phyloP scores from a whole-genome alignment of 1,140 invertebrate genomes.

The Procambarus clarkii region DNA sequence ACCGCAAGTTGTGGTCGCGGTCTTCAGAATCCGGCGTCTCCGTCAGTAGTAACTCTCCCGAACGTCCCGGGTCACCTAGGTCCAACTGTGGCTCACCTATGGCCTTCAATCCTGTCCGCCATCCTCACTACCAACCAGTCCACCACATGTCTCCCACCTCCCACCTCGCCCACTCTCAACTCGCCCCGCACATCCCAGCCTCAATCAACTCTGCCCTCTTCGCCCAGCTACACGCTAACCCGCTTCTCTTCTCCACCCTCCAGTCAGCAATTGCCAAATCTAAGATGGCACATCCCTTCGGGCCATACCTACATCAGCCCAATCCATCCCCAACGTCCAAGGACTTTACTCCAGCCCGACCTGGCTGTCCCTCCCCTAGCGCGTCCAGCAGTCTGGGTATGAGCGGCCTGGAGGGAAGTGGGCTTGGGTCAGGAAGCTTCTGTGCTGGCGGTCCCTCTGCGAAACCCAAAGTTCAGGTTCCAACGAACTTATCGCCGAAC shows the following conservation, averaged over 20 bases:
- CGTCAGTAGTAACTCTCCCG: not conserved
- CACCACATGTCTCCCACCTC: not conserved
- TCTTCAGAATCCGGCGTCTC: conserved; percentile 68
- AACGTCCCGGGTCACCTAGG: not conserved
- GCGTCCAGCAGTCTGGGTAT: not conserved
- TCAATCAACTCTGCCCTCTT: conserved; percentile 48
- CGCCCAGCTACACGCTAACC: conserved; percentile 56
- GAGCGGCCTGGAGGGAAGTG: not conserved
- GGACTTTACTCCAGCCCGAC: not conserved
- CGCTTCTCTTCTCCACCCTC: conserved; percentile 53
- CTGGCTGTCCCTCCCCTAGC: not conserved
- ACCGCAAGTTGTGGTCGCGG: conserved; percentile 55
- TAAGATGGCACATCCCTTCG: conserved; percentile 29
- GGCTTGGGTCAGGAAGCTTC: not conserved
- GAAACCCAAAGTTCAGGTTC: not conserved
- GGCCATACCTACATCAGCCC: not conserved
- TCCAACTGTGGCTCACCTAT: not conserved
- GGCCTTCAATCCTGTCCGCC: conserved; percentile 29
- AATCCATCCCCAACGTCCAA: not conserved
- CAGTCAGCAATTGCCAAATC: conserved; percentile 9
- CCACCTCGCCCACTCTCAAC: not conserved
- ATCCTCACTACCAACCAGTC: conserved; percentile 54
- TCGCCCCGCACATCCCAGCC: conserved; percentile 32
- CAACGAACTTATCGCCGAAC: not conserved
- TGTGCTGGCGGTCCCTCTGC: not conserved